phyloP scores from a whole-genome alignment of 2,113 vertebrate genomes.

The Hemibagrus wyckioides region DNA sequence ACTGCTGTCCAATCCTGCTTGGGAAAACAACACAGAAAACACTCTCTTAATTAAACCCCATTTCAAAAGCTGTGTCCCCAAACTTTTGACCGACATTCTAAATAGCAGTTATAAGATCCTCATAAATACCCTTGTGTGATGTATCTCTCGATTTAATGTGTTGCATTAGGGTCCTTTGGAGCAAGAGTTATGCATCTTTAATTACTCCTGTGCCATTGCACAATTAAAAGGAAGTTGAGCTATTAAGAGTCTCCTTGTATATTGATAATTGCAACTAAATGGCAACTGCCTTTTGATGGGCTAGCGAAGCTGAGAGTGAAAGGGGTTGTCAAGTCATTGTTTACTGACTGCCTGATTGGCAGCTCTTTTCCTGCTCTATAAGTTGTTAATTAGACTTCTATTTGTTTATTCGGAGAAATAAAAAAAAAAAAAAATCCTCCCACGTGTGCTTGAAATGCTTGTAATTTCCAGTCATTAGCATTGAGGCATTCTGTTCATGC shows the following conservation, averaged over 20 bases:
- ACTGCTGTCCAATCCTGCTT: not conserved
- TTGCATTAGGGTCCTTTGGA: not conserved
- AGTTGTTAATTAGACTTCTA: conserved; percentile 26
- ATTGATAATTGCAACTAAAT: conserved; percentile 22
- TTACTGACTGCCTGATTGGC: conserved; percentile 1
- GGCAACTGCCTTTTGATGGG: conserved; percentile 12
- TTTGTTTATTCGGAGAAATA: conserved; percentile 32
- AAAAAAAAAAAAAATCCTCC: not conserved
- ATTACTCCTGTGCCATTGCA: conserved; percentile 9
- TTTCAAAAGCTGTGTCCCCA: not conserved
- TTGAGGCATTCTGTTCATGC: not conserved
- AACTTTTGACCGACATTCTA: conserved; percentile 20
- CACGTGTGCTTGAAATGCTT: conserved; percentile 11
- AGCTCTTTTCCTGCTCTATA: conserved; percentile 14
- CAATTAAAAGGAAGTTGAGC: conserved; percentile 20
- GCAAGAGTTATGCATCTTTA: conserved; percentile 12
- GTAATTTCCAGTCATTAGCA: conserved; percentile 29
- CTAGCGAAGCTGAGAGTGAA: conserved; percentile 17
- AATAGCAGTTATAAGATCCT: not conserved
- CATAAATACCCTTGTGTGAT: conserved; percentile 10
- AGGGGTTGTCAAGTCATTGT: conserved; percentile 8
- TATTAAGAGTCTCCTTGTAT: conserved; percentile 22
- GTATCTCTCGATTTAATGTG: not conserved
- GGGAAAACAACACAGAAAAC: not conserved
- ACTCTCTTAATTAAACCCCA: not conserved